Evolutionary conservation across 2,888 invertebrate genomes (phyloP).

Genomic region (Gasteruption jaculator): DNA sequence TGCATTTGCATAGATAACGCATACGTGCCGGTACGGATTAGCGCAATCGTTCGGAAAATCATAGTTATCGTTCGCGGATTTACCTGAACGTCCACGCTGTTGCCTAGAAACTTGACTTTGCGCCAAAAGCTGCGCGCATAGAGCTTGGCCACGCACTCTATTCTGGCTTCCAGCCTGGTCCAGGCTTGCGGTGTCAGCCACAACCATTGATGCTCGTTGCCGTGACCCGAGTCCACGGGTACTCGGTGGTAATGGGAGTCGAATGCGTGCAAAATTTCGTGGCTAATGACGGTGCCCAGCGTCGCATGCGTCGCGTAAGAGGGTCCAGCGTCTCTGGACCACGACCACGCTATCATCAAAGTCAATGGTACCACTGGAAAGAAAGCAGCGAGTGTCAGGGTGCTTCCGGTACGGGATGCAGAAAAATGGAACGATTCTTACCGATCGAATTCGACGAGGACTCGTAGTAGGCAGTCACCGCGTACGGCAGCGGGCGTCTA

Average conservation of each 20-base stretch:
- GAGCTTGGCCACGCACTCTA: constrained; percentile 52
- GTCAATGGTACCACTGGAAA: constrained; percentile 53
- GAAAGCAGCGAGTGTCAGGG: constrained; percentile 2
- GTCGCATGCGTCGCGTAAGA: constrained; percentile 53
- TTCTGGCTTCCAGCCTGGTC: constrained; percentile 48
- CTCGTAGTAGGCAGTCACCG: constrained; percentile 55
- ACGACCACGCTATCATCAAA: constrained; percentile 53
- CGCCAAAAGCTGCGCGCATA: constrained; percentile 51
- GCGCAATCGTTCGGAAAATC: too few species aligned
- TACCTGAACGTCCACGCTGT: constrained; percentile 52
- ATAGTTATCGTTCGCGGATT: too few species aligned
- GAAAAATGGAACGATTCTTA: constrained; percentile 27
- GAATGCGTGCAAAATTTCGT: constrained; percentile 55
- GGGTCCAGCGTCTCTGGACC: constrained; percentile 52
- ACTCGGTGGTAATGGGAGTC: constrained; percentile 47
- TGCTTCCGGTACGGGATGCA: neutral
- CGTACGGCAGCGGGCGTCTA: constrained; percentile 53
- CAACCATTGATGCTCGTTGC: constrained; percentile 36
- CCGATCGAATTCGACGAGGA: constrained; percentile 54
- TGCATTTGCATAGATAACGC: too few species aligned
- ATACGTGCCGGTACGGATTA: too few species aligned
- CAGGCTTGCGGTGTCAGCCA: constrained; percentile 51
- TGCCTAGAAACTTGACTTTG: constrained; percentile 51
- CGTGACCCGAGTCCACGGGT: constrained; percentile 43
- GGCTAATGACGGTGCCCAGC: constrained; percentile 53